A percentile compares a stretch with the other conserved stretches of the same genome.
Evolutionary conservation across 2,797 vertebrate species (phyloP).

Genomic region (Gallinago solitaria): DNA sequence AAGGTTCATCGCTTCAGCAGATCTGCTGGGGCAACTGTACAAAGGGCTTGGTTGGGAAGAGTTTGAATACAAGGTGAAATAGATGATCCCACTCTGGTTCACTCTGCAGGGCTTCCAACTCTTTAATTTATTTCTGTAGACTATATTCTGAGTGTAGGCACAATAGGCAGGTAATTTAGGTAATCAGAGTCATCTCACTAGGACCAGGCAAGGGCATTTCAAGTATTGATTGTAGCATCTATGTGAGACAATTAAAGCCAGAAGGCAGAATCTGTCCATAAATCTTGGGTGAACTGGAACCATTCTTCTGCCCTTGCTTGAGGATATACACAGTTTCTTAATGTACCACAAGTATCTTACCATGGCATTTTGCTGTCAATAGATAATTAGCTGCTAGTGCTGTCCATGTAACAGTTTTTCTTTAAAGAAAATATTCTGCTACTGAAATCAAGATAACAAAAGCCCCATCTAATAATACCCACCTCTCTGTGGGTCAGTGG

Average conservation of each 20-base stretch:
- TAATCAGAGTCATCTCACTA: constrained; percentile 51
- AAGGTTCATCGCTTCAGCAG: background rate
- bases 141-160: background rate
- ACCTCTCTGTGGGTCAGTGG: background rate
- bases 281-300: constrained; percentile 36
- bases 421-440: constrained; percentile 5
- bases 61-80: background rate
- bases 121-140: constrained; percentile 20
- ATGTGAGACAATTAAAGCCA: constrained; percentile 45
- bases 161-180: constrained; percentile 41
- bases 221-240: constrained; percentile 39
- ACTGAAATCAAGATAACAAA: background rate
- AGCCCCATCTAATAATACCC: background rate
- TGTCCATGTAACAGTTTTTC: background rate
- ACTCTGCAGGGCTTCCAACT: background rate
- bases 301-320: constrained; percentile 16
- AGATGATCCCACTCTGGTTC: background rate
- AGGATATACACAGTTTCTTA: constrained; percentile 8
- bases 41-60: background rate
- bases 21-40: background rate
- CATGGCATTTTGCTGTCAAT: background rate
- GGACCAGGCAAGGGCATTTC: constrained; percentile 41
- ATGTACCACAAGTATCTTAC: background rate
- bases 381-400: constrained; percentile 14
- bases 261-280: constrained; percentile 21